These are phyloP conservation scores for Helleia helle DNA, from an alignment of 2,888 invertebrate species.

Conservation along the genomic window DNA sequence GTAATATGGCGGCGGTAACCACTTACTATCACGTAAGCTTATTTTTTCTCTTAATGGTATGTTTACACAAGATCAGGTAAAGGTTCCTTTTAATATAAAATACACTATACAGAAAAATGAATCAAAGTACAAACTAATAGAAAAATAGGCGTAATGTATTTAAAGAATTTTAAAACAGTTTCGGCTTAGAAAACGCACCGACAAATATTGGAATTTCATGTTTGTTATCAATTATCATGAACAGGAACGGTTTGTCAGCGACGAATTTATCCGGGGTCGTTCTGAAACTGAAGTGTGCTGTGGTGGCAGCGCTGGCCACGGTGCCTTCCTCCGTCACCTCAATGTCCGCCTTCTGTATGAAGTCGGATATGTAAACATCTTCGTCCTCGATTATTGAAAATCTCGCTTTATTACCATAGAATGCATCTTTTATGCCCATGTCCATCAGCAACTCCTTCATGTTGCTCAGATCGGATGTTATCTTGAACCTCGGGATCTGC, in stretches of 20 bases:
- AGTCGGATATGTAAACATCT: conserved; percentile 37
- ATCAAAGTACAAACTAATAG: too few relatives aligned
- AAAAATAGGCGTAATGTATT: too few relatives aligned
- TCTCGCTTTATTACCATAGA: conserved; percentile 33
- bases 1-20: too few relatives aligned
- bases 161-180: conserved; percentile 26
- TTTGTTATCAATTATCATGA: conserved; percentile 48
- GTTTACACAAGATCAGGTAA: too few relatives aligned
- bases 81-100: too few relatives aligned
- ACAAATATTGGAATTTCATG: conserved; percentile 41
- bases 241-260: conserved; percentile 52
- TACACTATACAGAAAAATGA: too few relatives aligned
- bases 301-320: conserved; percentile 34
- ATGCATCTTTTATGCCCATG: conserved; percentile 49
- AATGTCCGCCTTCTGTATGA: conserved; percentile 54
- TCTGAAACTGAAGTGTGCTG: conserved; percentile 29
- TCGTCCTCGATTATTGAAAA: conserved; percentile 40
- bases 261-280: conserved; percentile 31
- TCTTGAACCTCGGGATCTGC: conserved; percentile 74
- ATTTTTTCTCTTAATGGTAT: too few relatives aligned
- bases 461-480: conserved; percentile 59
- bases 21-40: too few relatives aligned
- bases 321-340: conserved; percentile 56
- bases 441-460: conserved; percentile 54
- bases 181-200: conserved; percentile 56